These are phyloP conservation scores for Tipula confusa DNA, from an alignment of 2,888 invertebrate species.

Conservation along the genomic window DNA sequence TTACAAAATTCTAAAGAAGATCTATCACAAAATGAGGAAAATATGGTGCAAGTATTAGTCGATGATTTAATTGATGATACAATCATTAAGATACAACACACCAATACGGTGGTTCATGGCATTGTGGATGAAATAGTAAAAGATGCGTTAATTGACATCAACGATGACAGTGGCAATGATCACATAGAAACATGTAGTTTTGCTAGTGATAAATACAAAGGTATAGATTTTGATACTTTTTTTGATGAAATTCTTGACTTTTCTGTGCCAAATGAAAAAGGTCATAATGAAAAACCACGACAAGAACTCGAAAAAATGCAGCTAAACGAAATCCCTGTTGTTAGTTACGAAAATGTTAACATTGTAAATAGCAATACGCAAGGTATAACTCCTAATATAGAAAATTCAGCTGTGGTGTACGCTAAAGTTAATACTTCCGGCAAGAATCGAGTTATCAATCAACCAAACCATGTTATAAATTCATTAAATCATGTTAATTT, in stretches of 20 bases:
- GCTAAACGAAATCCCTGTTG: background rate
- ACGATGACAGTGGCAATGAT: background rate
- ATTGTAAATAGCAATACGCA: background rate
- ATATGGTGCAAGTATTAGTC: background rate
- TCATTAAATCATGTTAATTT: too few relatives aligned
- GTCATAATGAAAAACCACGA: background rate
- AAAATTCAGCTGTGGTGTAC: background rate
- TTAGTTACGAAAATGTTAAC: background rate
- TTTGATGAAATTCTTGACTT: background rate
- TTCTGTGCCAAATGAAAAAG: background rate
- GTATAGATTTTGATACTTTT: background rate
- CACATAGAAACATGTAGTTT: background rate
- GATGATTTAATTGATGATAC: background rate
- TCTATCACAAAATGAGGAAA: background rate
- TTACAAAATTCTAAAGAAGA: background rate
- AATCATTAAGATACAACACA: background rate
- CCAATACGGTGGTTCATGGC: background rate
- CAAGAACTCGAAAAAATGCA: background rate
- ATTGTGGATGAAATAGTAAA: background rate
- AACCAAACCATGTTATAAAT: too few relatives aligned
- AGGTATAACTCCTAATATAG: background rate
- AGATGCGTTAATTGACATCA: background rate
- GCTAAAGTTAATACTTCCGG: background rate
- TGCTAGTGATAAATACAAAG: background rate
- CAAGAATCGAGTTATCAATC: too few relatives aligned